Conservation (phyloP, 2,113 vertebrate genomes). For the Chamaetylas fuelleborni region DNA sequence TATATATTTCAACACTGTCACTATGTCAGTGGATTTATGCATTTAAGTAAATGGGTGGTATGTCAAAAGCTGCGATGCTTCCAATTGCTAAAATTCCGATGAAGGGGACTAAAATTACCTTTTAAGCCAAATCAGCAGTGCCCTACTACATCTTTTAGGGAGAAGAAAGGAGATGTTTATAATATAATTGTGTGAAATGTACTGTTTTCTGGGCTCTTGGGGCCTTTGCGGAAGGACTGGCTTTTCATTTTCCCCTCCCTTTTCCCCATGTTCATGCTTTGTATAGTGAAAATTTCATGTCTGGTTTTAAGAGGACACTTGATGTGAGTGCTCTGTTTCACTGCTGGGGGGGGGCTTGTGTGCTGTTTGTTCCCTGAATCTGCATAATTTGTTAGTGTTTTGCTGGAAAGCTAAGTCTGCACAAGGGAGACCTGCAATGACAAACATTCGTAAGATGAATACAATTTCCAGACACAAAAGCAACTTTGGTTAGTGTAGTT, state of each 20-base stretch:
- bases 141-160: not conserved
- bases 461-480: not conserved
- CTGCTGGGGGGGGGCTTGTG: fast-evolving
- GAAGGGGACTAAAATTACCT: not conserved
- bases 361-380: not conserved
- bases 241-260: not conserved
- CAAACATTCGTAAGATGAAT: not conserved
- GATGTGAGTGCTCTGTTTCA: not conserved
- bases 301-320: not conserved
- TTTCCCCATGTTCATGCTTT: not conserved
- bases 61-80: constrained; percentile 32
- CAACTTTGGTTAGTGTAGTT: not conserved
- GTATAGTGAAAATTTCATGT: not conserved
- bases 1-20: constrained; percentile 7
- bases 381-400: not conserved
- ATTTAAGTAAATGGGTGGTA: constrained; percentile 14
- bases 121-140: not conserved
- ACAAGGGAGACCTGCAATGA: not conserved
- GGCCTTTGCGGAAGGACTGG: not conserved
- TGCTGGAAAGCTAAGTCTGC: not conserved
- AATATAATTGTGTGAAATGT: not conserved
- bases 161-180: not conserved
- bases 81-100: not conserved
- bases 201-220: not conserved
- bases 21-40: constrained; percentile 11